These are phyloP conservation scores for Epicampocera succincta DNA, from an alignment of 2,888 invertebrate genomes.

Conservation along the genomic window DNA sequence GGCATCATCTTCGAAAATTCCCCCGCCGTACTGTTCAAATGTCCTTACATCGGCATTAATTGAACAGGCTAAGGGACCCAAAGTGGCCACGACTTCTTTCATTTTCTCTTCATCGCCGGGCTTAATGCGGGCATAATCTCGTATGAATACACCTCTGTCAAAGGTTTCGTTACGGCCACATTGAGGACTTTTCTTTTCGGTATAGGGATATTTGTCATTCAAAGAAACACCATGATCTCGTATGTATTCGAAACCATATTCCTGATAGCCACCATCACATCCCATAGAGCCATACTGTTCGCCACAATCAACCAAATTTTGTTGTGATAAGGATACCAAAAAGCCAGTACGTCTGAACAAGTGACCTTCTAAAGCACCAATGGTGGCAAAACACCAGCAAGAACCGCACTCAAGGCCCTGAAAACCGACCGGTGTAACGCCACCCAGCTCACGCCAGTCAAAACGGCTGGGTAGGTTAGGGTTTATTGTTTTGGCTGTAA, in stretches of 20 bases:
- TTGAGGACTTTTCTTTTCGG: conserved; percentile 75
- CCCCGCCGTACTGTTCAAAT: conserved; percentile 78
- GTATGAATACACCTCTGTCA: conserved; percentile 73
- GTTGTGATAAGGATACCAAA: conserved; percentile 79
- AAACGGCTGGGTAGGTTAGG: conserved; percentile 77
- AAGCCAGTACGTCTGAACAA: conserved; percentile 78
- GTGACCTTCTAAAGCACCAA: conserved; percentile 79
- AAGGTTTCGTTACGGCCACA: conserved; percentile 78
- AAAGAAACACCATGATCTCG: conserved; percentile 79
- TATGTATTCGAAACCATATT: conserved; percentile 80
- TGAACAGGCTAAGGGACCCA: conserved; percentile 79
- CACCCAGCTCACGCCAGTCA: conserved; percentile 80
- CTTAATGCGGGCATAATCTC: conserved; percentile 78
- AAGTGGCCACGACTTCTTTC: conserved; percentile 79
- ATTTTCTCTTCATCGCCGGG: conserved; percentile 80
- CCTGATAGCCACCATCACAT: conserved; percentile 80
- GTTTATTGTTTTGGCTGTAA: conserved; percentile 71
- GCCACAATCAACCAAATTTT: conserved; percentile 81
- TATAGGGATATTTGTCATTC: conserved; percentile 79
- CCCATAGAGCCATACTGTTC: conserved; percentile 79
- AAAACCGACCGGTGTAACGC: conserved; percentile 79
- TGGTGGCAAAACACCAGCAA: conserved; percentile 79
- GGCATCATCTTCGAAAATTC: conserved; percentile 78
- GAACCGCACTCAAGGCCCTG: conserved; percentile 78
- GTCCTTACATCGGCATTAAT: conserved; percentile 77